Evolutionary conservation across 2,113 vertebrate species (phyloP), one percentile per base, ranked within the genome.

Genomic region (Hepsetus odoe): DNA sequence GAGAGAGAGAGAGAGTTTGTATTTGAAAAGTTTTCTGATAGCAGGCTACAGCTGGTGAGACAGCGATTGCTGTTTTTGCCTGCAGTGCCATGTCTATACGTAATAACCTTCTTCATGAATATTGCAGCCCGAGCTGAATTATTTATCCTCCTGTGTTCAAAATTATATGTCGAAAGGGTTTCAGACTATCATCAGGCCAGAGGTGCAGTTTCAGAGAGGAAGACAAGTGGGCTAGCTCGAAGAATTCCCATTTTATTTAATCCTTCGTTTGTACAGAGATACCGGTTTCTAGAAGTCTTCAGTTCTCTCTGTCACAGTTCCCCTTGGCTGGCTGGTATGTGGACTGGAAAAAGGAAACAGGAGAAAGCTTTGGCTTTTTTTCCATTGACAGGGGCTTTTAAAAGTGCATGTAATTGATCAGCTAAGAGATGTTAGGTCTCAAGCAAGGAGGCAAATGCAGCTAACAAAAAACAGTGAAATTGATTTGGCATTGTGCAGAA

Each of bases 21-120:
- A 46, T 80, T 53, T 66, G 33, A 18, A 79, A 77, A 72, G 68
- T 79, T 79, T 62, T 64, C 32, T 72, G 42, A 71, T 32, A 51
- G 56, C 76, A 22, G 30, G 64, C 71, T 80, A 81, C 82, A 71
- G 79, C 84, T 81, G 75, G 10, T 30, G 46, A 87, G 84, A 88
- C 84, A 85, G 56, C 78, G 81, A 84, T 90, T 88, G 81, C 84
- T 89, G 58, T 64, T 86, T 87, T 92, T 86, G 87, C 90, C 88
- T 32, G 82, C 86, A 87, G 88, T 80, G 82, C 85, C 83, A 84
- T 90, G 89, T 90, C 90, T 90, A 87, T 91, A 85, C 87, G 87
- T 91, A 90, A 91, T 92, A 88, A 91, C 85, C 87, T 83, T 73
- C 74, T 88, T 90, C 87, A 90, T 93, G 81, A 93, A 92, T 91